Conservation (phyloP, 2,888 invertebrate species). For the Eurois occulta region DNA sequence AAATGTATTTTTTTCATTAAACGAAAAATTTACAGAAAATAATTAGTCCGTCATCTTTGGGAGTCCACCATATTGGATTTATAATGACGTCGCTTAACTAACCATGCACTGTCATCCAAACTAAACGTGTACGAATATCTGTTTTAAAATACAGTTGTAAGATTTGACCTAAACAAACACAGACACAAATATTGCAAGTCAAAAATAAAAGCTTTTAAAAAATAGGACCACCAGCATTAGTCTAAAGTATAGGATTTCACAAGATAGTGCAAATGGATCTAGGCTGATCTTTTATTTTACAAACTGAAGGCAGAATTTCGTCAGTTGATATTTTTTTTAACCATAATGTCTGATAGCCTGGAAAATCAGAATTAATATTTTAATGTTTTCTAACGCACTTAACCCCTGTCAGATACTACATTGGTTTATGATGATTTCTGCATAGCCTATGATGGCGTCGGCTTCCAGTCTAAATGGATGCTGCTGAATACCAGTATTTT, state of each 20-base stretch:
- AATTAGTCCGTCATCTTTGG: background rate
- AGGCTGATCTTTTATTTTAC: background rate
- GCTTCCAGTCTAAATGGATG: too few relatives aligned
- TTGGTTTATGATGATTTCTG: too few relatives aligned
- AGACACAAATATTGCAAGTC: too few relatives aligned
- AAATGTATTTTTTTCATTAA: background rate
- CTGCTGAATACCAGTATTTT: too few relatives aligned
- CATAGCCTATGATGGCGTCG: too few relatives aligned
- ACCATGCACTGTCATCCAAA: background rate
- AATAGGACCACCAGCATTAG: slow-evolving; percentile 39
- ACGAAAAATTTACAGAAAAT: background rate
- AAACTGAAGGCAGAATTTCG: background rate
- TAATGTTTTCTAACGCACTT: background rate
- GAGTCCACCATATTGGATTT: background rate
- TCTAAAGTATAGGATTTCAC: slow-evolving; percentile 42
- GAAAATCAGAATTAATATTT: background rate
- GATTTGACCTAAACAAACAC: background rate
- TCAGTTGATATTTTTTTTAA: background rate
- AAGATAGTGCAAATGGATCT: background rate
- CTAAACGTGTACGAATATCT: background rate
- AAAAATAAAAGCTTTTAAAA: background rate
- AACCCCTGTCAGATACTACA: background rate
- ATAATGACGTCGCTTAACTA: background rate
- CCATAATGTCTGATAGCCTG: background rate
- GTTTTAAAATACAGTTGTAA: background rate